A percentile compares a stretch with the other conserved stretches of the same genome.
Conservation (phyloP, 2,113 vertebrate genomes). For the Toxostoma redivivum region DNA sequence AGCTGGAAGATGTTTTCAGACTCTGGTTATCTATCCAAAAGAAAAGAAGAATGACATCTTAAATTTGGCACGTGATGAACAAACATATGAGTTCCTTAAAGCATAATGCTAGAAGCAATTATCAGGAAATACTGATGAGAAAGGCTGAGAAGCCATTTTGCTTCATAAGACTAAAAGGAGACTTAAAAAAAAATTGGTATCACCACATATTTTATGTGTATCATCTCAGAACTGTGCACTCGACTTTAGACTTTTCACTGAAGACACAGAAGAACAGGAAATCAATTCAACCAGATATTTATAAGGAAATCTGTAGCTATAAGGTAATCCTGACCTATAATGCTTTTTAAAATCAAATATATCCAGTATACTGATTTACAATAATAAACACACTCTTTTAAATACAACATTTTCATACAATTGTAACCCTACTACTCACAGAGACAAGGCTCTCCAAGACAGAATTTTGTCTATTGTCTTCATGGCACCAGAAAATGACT, state of each 20-base stretch:
- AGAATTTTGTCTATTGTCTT: not conserved
- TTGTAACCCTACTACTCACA: not conserved
- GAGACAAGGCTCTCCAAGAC: not conserved
- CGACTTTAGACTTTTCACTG: not conserved
- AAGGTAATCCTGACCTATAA: not conserved
- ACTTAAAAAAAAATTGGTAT: not conserved
- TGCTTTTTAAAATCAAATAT: not conserved
- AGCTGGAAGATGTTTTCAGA: not conserved
- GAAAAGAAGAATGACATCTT: not conserved
- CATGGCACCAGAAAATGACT: not conserved
- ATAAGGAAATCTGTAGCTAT: not conserved
- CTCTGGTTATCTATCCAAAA: not conserved
- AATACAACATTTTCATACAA: not conserved
- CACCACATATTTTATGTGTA: not conserved
- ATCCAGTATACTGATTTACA: not conserved
- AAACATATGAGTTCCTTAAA: not conserved
- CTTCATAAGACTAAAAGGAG: not conserved
- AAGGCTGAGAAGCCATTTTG: not conserved
- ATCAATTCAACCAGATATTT: not conserved
- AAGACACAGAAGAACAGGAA: not conserved
- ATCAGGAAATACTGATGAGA: not conserved
- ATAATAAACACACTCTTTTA: not conserved
- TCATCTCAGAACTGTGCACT: not conserved
- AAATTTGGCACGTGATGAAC: not conserved
- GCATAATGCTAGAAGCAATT: not conserved